Conservation (phyloP, 30 jellyfish, hydroid and myxozoan species). For the Aurelia aurita region DNA sequence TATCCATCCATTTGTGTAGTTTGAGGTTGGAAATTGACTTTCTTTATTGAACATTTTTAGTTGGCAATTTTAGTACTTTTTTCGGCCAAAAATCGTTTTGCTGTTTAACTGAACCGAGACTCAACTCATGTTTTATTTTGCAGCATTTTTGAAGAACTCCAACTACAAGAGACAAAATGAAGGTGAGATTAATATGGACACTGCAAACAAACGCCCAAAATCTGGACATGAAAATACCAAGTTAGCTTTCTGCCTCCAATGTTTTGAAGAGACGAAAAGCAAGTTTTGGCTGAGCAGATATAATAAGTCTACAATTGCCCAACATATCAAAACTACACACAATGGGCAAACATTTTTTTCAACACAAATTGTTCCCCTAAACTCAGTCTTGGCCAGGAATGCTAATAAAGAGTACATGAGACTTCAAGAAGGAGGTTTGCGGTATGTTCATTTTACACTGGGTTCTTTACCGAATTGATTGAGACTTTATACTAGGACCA, state of each 20-base stretch:
- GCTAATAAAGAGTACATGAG: slow-evolving; percentile 19
- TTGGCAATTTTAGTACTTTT: too few relatives aligned
- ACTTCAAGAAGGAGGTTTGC: slow-evolving; percentile 2
- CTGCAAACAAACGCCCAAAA: slow-evolving; percentile 7
- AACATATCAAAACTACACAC: slow-evolving; percentile 22
- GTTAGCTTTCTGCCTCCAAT: slow-evolving; percentile 19
- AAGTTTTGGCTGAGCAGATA: slow-evolving; percentile 41
- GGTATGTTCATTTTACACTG: slow-evolving; percentile 13
- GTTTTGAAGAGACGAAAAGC: slow-evolving; percentile 9
- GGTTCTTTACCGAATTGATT: neutral
- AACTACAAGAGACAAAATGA: slow-evolving; percentile 14
- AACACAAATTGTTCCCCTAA: slow-evolving; percentile 16
- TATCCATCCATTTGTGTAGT: too few relatives aligned
- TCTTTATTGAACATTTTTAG: too few relatives aligned
- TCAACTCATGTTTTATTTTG: too few relatives aligned
- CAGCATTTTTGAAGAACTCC: slow-evolving; percentile 3
- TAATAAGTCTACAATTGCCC: slow-evolving; percentile 4
- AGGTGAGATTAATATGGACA: slow-evolving; percentile 5
- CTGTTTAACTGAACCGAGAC: too few relatives aligned
- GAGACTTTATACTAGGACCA: too few relatives aligned
- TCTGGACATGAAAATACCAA: slow-evolving; percentile 19
- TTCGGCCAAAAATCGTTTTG: too few relatives aligned
- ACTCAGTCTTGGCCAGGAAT: slow-evolving; percentile 14
- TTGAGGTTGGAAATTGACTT: too few relatives aligned
- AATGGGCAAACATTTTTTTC: slow-evolving; percentile 5